These are phyloP conservation scores for Tillus elongatus DNA, from an alignment of 2,888 invertebrate species.

Conservation along the genomic window DNA sequence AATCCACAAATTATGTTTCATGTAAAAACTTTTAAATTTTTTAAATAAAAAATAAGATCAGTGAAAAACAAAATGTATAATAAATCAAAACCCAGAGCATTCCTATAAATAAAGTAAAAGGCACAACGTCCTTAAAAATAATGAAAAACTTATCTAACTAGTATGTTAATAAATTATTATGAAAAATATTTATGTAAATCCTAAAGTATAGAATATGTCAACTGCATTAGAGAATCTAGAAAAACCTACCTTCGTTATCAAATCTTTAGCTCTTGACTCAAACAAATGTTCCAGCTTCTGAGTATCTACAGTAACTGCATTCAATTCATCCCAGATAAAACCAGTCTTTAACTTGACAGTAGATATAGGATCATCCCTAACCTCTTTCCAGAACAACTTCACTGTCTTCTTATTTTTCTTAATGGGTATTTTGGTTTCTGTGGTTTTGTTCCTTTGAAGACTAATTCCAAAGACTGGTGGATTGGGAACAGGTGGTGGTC, in stretches of 20 bases:
- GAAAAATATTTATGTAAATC: too few species aligned
- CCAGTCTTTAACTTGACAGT: slow-evolving; percentile 48
- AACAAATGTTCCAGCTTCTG: slow-evolving; percentile 93
- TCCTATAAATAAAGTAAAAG: slow-evolving; percentile 2
- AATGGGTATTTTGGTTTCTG: slow-evolving; percentile 45
- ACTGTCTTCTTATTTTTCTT: slow-evolving; percentile 93
- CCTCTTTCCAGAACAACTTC: slow-evolving; percentile 96
- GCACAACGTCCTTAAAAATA: too few species aligned
- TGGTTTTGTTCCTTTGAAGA: slow-evolving; percentile 28
- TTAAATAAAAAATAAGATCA: too few species aligned
- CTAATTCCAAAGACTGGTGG: slow-evolving; percentile 45
- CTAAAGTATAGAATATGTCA: too few species aligned
- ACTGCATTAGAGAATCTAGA: neutral
- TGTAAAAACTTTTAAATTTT: too few species aligned
- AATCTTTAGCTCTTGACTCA: slow-evolving; percentile 92
- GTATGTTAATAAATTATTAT: too few species aligned
- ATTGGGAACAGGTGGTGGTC: slow-evolving; percentile 41
- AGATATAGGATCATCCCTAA: slow-evolving; percentile 66
- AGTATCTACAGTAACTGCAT: slow-evolving; percentile 77
- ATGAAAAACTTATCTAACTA: too few species aligned
- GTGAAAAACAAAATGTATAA: too few species aligned
- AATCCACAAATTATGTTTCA: too few species aligned
- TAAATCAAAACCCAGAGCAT: neutral
- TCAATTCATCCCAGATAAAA: slow-evolving; percentile 88
- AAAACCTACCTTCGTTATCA: slow-evolving; percentile 76